Evolutionary conservation across 2,797 vertebrate species (phyloP).

Genomic region (Mycteria americana): DNA sequence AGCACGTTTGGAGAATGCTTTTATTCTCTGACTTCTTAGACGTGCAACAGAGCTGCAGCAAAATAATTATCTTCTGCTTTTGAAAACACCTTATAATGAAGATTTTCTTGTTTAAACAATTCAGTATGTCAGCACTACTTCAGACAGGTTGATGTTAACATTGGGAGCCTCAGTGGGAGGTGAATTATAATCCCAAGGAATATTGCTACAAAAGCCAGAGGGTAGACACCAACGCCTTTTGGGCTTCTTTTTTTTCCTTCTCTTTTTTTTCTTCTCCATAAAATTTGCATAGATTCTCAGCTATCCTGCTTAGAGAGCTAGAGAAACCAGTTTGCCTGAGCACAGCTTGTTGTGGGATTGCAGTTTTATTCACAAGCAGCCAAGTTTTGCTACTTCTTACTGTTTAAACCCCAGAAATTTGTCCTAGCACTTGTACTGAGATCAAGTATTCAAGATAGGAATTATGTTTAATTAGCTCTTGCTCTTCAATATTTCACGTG

Average conservation of each 20-base stretch:
- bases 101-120: neutral
- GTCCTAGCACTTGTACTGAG: neutral
- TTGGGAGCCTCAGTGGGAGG: neutral
- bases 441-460: neutral
- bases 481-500: neutral
- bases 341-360: neutral
- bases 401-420: neutral
- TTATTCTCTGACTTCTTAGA: neutral
- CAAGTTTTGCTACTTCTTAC: neutral
- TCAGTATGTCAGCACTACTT: neutral
- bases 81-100: neutral
- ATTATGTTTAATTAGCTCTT: neutral
- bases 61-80: neutral
- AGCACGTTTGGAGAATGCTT: neutral
- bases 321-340: neutral
- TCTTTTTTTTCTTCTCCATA: neutral
- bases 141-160: neutral
- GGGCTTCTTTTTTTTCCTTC: neutral
- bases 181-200: neutral
- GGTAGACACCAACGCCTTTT: neutral
- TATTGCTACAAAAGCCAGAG: neutral
- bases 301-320: neutral
- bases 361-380: neutral
- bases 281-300: neutral
- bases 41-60: neutral